Evolutionary conservation across 2,888 invertebrate species (phyloP), one percentile per base, ranked within the genome.

Genomic region (Hoplodrina blanda): DNA sequence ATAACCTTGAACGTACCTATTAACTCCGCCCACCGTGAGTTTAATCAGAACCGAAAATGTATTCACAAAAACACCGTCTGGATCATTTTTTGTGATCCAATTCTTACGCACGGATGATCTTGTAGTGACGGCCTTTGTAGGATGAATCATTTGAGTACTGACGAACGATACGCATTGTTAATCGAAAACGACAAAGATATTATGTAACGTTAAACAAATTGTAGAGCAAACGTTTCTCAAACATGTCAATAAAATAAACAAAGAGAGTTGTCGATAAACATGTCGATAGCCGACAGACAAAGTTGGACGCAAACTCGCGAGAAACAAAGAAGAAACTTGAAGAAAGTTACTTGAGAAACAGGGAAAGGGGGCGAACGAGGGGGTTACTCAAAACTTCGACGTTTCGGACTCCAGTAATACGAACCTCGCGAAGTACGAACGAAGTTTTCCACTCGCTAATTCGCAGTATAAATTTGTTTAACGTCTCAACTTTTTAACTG

Each of bases 401-500:
- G 92, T 91, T 91, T 91, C 88, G 91, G 91, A 91, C 92, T 91
- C 85, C 89, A 88, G 91, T 91, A 88, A 92, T 91, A 91, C 93
- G 89, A 92, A 92, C 89, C 90, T 90, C 81, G 85, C 80, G 76
- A 91, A 93, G 67, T 70, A 80, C 76, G 70, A 80, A 70, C 80
- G 41, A 78, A 78, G 89, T 93, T 92, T 91, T 89, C 89, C 91
- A 92, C 93, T 94, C 93, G 90, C 94, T 95, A 95, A 95, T 95
- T 95, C 93, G 88, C 89, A 94, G 93, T 95, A 95, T 95, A 96
- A 95, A 95, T 95, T 95, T 95, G 94, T 95, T 95, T 95, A 94
- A 96, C 94, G 95, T 94, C 93, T 91, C 91, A 95, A 95, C 95
- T 95, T 96, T 95, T 95, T 93, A 95, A 94, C 94, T 92, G 93